phyloP scores from a whole-genome alignment of 2,113 vertebrate genomes.

The Dicerorhinus sumatrensis region DNA sequence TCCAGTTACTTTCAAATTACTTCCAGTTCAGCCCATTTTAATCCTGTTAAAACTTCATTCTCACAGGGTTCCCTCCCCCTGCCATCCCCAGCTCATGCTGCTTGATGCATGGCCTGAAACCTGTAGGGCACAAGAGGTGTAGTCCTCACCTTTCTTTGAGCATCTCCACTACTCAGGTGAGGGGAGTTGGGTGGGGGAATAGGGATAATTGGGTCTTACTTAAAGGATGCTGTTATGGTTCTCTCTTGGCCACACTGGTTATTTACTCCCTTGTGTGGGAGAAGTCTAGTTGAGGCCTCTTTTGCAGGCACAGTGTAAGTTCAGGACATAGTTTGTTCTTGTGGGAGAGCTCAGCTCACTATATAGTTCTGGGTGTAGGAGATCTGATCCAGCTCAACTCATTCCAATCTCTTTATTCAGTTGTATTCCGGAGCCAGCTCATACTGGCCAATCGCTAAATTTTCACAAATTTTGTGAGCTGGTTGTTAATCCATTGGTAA shows the following conservation, averaged over 20 bases:
- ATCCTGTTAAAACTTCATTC: neutral
- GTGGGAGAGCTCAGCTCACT: neutral
- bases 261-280: neutral
- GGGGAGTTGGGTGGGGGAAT: too few relatives aligned
- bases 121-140: neutral
- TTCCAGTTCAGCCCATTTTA: neutral
- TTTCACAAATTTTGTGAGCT: slow-evolving; percentile 3
- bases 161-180: neutral
- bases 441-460: neutral
- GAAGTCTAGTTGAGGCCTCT: neutral
- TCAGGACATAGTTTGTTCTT: neutral
- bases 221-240: neutral
- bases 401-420: neutral
- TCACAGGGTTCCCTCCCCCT: neutral
- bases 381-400: neutral
- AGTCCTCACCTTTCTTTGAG: neutral
- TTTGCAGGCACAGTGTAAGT: neutral
- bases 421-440: neutral
- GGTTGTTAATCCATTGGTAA: neutral
- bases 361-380: neutral
- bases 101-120: neutral
- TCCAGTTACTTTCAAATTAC: neutral
- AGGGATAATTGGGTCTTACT: neutral
- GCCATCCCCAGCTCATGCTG: neutral
- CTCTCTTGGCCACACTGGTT: neutral